Evolutionary conservation across 2,113 vertebrate genomes (phyloP).

Genomic region (Pteruthius melanotis): DNA sequence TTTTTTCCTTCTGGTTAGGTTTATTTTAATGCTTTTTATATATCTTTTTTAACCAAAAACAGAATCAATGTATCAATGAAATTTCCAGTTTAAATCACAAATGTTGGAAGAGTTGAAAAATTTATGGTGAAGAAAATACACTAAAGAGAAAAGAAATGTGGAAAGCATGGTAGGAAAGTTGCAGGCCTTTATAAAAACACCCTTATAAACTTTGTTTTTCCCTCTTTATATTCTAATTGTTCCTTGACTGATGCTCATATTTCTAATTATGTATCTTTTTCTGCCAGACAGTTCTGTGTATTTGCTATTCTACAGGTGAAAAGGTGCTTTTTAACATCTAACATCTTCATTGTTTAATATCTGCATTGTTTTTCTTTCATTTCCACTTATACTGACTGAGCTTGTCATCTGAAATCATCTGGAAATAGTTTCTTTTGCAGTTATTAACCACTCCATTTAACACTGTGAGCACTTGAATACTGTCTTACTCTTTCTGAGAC

Average conservation of each 20-base stretch:
- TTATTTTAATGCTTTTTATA: neutral
- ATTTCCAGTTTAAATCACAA: neutral
- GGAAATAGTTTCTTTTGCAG: neutral
- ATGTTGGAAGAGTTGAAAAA: neutral
- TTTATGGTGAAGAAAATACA: neutral
- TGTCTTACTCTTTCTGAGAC: neutral
- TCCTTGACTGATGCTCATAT: neutral
- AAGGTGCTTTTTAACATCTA: neutral
- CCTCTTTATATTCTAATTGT: neutral
- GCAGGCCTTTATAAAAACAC: neutral
- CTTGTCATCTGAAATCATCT: conserved; percentile 17
- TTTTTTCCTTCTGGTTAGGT: neutral
- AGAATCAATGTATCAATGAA: neutral
- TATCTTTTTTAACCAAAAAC: neutral
- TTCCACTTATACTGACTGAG: neutral
- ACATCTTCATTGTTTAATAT: too few relatives aligned
- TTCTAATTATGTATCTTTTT: neutral
- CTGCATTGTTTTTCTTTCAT: neutral
- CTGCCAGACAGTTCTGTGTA: neutral
- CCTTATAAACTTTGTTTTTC: neutral
- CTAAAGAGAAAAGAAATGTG: neutral
- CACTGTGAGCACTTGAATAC: neutral
- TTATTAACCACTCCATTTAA: conserved; percentile 46
- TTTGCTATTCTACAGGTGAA: neutral
- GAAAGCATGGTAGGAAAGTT: accelerated